These are phyloP conservation scores for Ceriagrion tenellum DNA, from an alignment of 2,888 invertebrate genomes.

Conservation along the genomic window DNA sequence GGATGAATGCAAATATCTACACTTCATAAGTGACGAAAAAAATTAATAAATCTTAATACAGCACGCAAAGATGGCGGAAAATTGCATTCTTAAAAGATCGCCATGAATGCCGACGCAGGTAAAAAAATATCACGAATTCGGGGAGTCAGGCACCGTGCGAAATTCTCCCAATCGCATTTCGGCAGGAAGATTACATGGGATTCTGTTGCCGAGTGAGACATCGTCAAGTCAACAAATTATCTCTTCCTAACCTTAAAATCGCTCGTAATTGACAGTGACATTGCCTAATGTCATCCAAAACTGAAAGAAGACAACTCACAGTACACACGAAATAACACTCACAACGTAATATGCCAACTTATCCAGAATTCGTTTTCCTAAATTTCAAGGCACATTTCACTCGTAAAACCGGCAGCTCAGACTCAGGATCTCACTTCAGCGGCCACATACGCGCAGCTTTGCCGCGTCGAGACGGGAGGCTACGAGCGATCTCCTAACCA, in stretches of 20 bases:
- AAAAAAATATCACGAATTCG: conserved; percentile 65
- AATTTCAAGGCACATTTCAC: neutral
- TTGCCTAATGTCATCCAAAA: conserved; percentile 70
- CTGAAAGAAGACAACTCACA: conserved; percentile 68
- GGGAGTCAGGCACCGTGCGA: conserved; percentile 34
- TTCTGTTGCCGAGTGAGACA: neutral
- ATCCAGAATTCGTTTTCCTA: neutral
- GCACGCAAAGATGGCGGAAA: conserved; percentile 71
- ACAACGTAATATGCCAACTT: neutral
- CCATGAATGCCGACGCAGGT: conserved; percentile 67
- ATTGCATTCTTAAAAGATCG: conserved; percentile 71
- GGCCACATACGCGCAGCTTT: conserved; percentile 71
- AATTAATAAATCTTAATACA: conserved; percentile 55
- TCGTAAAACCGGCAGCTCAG: conserved; percentile 68
- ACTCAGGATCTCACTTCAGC: conserved; percentile 70
- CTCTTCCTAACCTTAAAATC: conserved; percentile 11
- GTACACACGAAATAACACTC: conserved; percentile 47
- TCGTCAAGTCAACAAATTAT: neutral
- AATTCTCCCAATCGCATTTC: neutral
- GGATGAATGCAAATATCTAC: neutral
- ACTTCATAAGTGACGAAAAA: conserved; percentile 18
- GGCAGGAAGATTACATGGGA: neutral
- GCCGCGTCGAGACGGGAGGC: conserved; percentile 70
- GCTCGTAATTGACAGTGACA: conserved; percentile 72
- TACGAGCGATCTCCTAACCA: conserved; percentile 65